These are phyloP conservation scores for Rhynchonycteris naso DNA, from an alignment of 2,797 vertebrate genomes.

Conservation along the genomic window DNA sequence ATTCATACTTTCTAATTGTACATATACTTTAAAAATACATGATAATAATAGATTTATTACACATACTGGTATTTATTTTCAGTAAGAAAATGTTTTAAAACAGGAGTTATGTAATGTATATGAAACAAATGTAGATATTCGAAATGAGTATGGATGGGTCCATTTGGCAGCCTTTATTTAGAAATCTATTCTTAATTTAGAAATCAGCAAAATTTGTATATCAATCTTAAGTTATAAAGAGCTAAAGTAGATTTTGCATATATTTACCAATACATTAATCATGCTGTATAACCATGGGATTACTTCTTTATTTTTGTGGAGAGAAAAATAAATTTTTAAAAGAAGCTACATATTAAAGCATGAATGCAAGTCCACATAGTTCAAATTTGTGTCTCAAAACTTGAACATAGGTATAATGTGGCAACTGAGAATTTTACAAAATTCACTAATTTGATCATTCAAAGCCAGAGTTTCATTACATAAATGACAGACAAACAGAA, in stretches of 20 bases:
- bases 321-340: neutral
- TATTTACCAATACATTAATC: slow-evolving; percentile 20
- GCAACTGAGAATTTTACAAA: neutral
- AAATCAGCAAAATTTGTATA: neutral
- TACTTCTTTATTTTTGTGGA: neutral
- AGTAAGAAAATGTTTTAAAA: neutral
- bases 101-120: neutral
- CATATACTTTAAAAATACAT: neutral
- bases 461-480: neutral
- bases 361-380: neutral
- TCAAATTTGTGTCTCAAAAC: neutral
- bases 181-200: neutral
- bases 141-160: neutral
- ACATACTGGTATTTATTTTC: neutral
- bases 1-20: neutral
- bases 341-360: neutral
- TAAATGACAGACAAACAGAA: slow-evolving; percentile 7
- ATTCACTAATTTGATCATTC: neutral
- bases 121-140: neutral
- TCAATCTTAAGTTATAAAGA: slow-evolving; percentile 4
- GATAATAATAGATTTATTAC: neutral
- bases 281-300: neutral
- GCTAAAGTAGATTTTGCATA: neutral
- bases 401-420: neutral
- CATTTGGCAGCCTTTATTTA: neutral